Conservation (phyloP, 1,140 invertebrate species). For the Diuraphis noxia region DNA sequence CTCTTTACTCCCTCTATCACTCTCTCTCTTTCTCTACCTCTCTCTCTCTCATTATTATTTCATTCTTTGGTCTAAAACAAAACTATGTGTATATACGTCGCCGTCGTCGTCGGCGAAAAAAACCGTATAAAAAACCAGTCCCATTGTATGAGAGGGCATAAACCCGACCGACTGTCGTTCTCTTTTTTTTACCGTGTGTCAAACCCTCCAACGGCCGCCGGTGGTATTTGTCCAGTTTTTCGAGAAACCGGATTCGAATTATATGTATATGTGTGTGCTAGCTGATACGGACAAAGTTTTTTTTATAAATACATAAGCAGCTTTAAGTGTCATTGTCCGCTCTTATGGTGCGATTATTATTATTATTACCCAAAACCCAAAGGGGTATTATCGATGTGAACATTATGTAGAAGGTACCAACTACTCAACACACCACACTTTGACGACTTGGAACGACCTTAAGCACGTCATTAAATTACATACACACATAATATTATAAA, state of each 20-base stretch:
- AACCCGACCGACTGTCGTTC: slow-evolving; percentile 51
- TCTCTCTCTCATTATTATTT: background rate
- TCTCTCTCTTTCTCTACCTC: background rate
- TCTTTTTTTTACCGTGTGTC: slow-evolving; percentile 37
- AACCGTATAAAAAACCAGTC: slow-evolving; percentile 44
- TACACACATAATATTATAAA: background rate
- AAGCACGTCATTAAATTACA: background rate
- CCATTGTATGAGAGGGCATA: slow-evolving; percentile 47
- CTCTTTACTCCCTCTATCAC: background rate
- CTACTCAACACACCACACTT: background rate
- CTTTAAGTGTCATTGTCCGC: slow-evolving; percentile 44
- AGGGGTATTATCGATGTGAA: background rate
- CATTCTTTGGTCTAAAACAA: slow-evolving; percentile 32
- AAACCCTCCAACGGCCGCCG: slow-evolving; percentile 24
- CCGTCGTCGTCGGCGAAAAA: background rate
- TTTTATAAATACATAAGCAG: background rate
- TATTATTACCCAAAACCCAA: background rate
- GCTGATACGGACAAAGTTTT: background rate
- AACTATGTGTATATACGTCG: background rate
- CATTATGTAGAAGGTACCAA: background rate
- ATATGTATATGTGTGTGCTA: background rate
- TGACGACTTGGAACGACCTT: background rate
- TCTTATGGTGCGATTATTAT: background rate
- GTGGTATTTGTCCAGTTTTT: slow-evolving; percentile 50
- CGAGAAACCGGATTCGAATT: slow-evolving; percentile 47